Evolutionary conservation across 1,140 invertebrate genomes (phyloP).

Genomic region (Heliothis virescens): DNA sequence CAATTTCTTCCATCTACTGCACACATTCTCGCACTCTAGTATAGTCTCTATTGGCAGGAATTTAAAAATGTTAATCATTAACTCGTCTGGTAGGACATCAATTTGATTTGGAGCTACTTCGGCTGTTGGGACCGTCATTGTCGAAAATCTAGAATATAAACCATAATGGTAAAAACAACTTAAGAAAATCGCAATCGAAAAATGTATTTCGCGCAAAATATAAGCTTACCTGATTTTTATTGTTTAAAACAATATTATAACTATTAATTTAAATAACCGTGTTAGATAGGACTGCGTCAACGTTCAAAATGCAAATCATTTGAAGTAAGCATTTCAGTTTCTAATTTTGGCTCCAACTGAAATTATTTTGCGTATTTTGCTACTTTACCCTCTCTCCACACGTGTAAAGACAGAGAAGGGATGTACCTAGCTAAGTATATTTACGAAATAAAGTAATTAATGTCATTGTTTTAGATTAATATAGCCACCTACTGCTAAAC

Average conservation of each 20-base stretch:
- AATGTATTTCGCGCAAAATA: not conserved
- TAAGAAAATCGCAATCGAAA: conserved; percentile 1
- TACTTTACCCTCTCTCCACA: conserved; percentile 12
- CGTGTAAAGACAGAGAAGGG: not conserved
- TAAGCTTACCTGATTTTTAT: not conserved
- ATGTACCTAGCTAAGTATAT: not conserved
- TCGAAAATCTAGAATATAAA: conserved; percentile 42
- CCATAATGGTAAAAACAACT: conserved; percentile 9
- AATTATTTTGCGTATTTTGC: conserved; percentile 41
- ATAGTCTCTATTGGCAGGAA: conserved; percentile 73
- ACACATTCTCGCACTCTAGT: conserved; percentile 72
- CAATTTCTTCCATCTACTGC: conserved; percentile 73
- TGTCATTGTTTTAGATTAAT: not conserved
- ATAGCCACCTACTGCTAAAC: not conserved
- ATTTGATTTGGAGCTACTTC: conserved; percentile 54
- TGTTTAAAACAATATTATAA: not conserved
- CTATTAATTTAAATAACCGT: not conserved
- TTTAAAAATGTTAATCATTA: conserved; percentile 78
- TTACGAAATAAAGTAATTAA: conserved; percentile 17
- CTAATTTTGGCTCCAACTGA: conserved; percentile 36
- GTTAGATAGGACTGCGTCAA: not conserved
- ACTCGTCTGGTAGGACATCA: conserved; percentile 78
- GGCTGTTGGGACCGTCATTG: conserved; percentile 60
- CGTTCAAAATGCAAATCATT: conserved; percentile 48
- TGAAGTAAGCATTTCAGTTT: conserved; percentile 16